These are phyloP conservation scores for Drosophila ustulata DNA, from an alignment of 2,888 invertebrate genomes.

Conservation along the genomic window DNA sequence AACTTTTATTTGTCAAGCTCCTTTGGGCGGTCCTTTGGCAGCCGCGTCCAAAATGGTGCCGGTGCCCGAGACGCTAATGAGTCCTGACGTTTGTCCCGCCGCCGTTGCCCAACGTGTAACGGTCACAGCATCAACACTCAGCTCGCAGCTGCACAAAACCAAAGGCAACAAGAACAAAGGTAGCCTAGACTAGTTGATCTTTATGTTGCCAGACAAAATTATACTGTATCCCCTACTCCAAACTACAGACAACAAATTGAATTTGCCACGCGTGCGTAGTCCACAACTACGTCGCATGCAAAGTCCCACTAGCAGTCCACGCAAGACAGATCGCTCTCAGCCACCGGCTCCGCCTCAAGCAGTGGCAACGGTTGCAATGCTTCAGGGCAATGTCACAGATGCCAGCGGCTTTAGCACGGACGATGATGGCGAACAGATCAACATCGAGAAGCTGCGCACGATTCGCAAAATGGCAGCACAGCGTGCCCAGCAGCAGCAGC, in stretches of 20 bases:
- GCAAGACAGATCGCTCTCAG: constrained; percentile 60
- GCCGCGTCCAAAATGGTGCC: constrained; percentile 95
- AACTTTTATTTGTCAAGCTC: constrained; percentile 64
- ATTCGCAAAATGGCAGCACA: constrained; percentile 88
- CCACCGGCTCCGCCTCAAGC: constrained; percentile 29
- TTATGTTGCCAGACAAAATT: constrained; percentile 16
- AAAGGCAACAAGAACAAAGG: constrained; percentile 84
- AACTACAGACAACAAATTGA: constrained; percentile 81
- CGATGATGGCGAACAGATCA: constrained; percentile 88
- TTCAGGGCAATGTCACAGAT: constrained; percentile 51
- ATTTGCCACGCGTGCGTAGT: constrained; percentile 84
- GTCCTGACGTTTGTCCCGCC: constrained; percentile 88
- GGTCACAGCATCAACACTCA: constrained; percentile 79
- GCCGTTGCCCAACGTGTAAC: constrained; percentile 82
- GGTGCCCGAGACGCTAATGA: constrained; percentile 94
- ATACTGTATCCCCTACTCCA: neutral
- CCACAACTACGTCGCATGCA: constrained; percentile 81
- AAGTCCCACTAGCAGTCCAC: constrained; percentile 84
- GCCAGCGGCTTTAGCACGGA: constrained; percentile 86
- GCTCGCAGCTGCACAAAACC: constrained; percentile 81
- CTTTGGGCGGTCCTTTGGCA: constrained; percentile 87
- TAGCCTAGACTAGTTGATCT: constrained; percentile 33
- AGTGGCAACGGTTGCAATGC: constrained; percentile 2
- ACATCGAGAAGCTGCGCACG: constrained; percentile 88
- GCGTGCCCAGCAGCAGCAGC: constrained; percentile 81